Percentiles rank a stretch among this genome's conserved stretches.
phyloP scores from a whole-genome alignment of 2,797 vertebrate genomes.

The Champsocephalus gunnari region DNA sequence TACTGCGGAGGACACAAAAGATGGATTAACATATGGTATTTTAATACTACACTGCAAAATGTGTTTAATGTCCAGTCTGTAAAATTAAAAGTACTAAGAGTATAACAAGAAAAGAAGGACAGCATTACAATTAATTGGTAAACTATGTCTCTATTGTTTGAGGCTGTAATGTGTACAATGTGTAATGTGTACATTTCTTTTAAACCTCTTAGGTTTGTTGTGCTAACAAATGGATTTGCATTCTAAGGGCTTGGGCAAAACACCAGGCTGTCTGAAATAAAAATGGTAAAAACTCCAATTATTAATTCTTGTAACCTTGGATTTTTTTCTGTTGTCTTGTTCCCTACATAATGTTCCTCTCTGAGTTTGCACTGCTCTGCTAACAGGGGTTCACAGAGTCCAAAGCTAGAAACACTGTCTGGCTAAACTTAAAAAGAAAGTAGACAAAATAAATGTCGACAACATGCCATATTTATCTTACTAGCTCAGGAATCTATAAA shows the following conservation, averaged over 20 bases:
- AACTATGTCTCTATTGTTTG: not conserved
- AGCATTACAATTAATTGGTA: not conserved
- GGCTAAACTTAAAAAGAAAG: slow-evolving; percentile 5
- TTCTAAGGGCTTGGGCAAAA: not conserved
- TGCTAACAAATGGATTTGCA: not conserved
- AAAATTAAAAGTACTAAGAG: no score
- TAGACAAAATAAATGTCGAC: slow-evolving; percentile 1
- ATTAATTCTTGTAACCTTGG: not conserved
- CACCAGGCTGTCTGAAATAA: not conserved
- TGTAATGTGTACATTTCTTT: not conserved
- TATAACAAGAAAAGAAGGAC: no score
- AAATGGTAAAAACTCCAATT: not conserved
- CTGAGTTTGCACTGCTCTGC: not conserved
- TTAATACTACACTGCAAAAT: not conserved
- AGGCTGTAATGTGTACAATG: not conserved
- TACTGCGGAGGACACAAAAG: slow-evolving; percentile 80
- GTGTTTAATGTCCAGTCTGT: no score
- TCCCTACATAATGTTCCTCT: not conserved
- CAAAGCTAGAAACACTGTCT: slow-evolving; percentile 13
- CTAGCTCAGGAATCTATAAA: slow-evolving; percentile 58
- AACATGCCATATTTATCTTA: slow-evolving; percentile 44
- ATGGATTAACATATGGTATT: not conserved
- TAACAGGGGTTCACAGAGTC: slow-evolving; percentile 28
- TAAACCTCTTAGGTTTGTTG: not conserved
- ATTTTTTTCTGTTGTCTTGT: not conserved